These are phyloP conservation scores for Lophius piscatorius DNA, from an alignment of 2,113 vertebrate genomes.

Conservation along the genomic window DNA sequence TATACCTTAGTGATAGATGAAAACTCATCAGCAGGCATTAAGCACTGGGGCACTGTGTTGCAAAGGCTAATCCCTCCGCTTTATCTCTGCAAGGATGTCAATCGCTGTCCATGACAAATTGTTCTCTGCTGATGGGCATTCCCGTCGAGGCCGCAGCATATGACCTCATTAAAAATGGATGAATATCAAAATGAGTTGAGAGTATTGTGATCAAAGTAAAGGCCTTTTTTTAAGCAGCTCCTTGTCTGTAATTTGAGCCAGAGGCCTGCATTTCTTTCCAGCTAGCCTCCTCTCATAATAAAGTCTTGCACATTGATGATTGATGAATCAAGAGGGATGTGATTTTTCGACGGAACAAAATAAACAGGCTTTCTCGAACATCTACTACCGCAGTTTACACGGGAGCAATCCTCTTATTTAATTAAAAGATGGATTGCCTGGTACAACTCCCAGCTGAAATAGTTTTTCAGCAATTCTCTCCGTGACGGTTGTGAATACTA, in stretches of 20 bases:
- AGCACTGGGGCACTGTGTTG: conserved; percentile 9
- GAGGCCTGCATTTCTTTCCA: conserved; percentile 23
- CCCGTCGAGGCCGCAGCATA: conserved; percentile 35
- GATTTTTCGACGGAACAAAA: conserved; percentile 9
- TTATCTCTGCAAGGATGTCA: conserved; percentile 42
- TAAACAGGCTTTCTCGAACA: conserved; percentile 21
- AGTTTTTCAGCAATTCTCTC: conserved; percentile 4
- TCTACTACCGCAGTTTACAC: not conserved
- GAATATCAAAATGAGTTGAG: conserved; percentile 47
- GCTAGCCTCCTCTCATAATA: not conserved
- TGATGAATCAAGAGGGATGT: conserved; percentile 13
- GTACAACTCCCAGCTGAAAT: conserved; percentile 7
- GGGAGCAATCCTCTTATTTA: conserved; percentile 13
- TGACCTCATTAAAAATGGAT: conserved; percentile 68
- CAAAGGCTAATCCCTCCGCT: conserved; percentile 28
- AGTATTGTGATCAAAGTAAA: conserved; percentile 56
- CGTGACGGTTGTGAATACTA: not conserved
- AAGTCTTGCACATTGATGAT: not conserved
- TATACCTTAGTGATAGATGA: conserved; percentile 22
- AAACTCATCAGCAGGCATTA: conserved; percentile 38
- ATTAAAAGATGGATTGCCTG: conserved; percentile 21
- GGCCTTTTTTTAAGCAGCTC: conserved; percentile 37
- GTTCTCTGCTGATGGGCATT: conserved; percentile 34
- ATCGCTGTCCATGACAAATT: conserved; percentile 48
- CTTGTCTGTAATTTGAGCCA: conserved; percentile 46